Percentiles rank a stretch among this genome's conserved stretches.
Conservation (phyloP, 2,888 invertebrate genomes). For the Drosophila eohydei region DNA sequence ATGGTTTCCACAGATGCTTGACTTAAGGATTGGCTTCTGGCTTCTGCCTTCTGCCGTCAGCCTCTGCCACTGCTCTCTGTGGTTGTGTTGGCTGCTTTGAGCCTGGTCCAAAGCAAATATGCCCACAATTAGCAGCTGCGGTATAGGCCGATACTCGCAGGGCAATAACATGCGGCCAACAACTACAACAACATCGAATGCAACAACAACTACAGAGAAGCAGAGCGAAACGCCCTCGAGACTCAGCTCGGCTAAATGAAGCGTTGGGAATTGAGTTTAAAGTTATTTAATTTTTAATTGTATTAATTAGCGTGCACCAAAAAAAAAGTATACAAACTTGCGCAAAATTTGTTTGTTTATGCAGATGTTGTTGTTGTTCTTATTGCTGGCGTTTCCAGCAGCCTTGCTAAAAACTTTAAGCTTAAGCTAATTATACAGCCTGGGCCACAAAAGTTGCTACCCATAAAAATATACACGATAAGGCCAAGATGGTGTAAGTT, state of each 20-base stretch:
- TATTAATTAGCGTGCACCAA: slow-evolving; percentile 63
- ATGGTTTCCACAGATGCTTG: slow-evolving; percentile 11
- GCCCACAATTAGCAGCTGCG: slow-evolving; percentile 65
- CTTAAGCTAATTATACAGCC: slow-evolving; percentile 60
- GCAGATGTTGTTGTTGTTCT: slow-evolving; percentile 42
- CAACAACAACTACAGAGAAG: slow-evolving; percentile 2
- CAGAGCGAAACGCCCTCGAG: slow-evolving; percentile 31
- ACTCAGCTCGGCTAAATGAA: slow-evolving; percentile 40
- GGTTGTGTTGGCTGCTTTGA: slow-evolving; percentile 54
- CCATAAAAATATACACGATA: slow-evolving; percentile 48
- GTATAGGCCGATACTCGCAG: slow-evolving; percentile 39
- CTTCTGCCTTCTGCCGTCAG: slow-evolving; percentile 1
- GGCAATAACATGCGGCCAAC: slow-evolving; percentile 60
- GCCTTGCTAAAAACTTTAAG: slow-evolving; percentile 47
- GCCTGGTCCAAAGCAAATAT: slow-evolving; percentile 14
- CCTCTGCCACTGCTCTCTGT: slow-evolving; percentile 10
- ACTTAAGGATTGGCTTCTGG: slow-evolving; percentile 7
- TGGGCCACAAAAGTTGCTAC: slow-evolving; percentile 46
- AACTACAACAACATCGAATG: slow-evolving; percentile 4
- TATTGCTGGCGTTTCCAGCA: slow-evolving; percentile 37
- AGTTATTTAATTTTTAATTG: slow-evolving; percentile 75
- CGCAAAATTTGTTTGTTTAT: slow-evolving; percentile 70
- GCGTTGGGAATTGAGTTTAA: slow-evolving; percentile 63
- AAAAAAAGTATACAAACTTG: slow-evolving; percentile 49
- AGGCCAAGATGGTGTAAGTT: slow-evolving; percentile 48